These are phyloP conservation scores for Geotrupes spiniger DNA, from an alignment of 2,888 invertebrate species.

Conservation along the genomic window DNA sequence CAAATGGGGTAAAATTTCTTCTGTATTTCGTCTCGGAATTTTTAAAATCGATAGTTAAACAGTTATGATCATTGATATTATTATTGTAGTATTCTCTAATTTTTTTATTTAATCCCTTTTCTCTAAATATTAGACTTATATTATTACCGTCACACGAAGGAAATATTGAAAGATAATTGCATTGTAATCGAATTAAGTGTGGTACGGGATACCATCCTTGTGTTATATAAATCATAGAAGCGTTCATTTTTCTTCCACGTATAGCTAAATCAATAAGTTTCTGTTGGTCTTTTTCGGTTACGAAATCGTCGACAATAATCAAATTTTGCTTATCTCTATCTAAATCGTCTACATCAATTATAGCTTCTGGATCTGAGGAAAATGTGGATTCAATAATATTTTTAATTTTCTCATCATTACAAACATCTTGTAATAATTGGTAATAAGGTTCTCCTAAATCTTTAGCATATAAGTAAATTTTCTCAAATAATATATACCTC, in stretches of 20 bases:
- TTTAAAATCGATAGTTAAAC: conserved; percentile 18
- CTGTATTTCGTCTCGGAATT: conserved; percentile 12
- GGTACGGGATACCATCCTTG: conserved; percentile 15
- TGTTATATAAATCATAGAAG: too few relatives aligned
- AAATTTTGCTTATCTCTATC: conserved; percentile 8
- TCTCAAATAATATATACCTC: too few relatives aligned
- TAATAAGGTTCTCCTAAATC: too few relatives aligned
- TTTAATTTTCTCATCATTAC: conserved; percentile 9
- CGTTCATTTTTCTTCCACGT: conserved; percentile 7
- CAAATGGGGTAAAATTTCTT: too few relatives aligned
- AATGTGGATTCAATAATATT: conserved; percentile 1
- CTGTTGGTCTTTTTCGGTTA: conserved; percentile 6
- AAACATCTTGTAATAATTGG: too few relatives aligned
- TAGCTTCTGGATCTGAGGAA: too few relatives aligned
- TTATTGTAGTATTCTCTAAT: too few relatives aligned
- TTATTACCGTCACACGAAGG: conserved; percentile 14
- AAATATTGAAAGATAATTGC: conserved; percentile 18
- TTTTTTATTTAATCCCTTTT: too few relatives aligned
- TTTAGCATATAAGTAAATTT: too few relatives aligned
- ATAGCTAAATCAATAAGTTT: conserved; percentile 8
- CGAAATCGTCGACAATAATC: conserved; percentile 1
- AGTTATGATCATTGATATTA: conserved; percentile 5
- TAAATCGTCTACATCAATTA: conserved; percentile 7
- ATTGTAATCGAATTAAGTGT: conserved; percentile 16
- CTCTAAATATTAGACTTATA: too few relatives aligned